Conservation (phyloP, 2,797 vertebrate genomes). For the Glossophaga mutica region DNA sequence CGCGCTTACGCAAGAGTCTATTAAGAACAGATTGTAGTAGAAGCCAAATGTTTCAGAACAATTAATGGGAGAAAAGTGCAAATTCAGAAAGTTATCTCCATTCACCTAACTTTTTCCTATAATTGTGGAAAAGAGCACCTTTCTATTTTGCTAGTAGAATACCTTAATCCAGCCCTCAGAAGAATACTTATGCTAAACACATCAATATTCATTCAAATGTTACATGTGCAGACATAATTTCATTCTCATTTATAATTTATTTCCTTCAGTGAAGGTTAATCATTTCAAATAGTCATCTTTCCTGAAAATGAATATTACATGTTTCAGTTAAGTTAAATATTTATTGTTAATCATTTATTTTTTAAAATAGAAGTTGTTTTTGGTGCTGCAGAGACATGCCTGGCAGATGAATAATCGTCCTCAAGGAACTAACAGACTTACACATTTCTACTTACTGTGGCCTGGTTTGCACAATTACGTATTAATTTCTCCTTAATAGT, state of each 20-base stretch:
- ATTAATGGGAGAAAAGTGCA: background rate
- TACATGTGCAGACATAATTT: background rate
- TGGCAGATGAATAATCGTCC: background rate
- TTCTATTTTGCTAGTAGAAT: background rate
- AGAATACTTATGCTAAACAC: background rate
- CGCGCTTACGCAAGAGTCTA: background rate
- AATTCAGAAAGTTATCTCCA: background rate
- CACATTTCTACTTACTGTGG: background rate
- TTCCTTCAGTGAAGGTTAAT: background rate
- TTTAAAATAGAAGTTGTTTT: background rate
- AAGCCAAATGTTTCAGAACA: background rate
- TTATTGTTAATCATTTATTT: background rate
- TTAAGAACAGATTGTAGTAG: background rate
- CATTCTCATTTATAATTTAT: background rate
- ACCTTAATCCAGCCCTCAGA: background rate
- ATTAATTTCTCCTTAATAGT: background rate
- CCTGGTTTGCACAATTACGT: background rate
- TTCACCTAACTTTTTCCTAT: background rate
- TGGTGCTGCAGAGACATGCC: background rate
- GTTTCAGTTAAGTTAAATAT: background rate
- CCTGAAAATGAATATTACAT: conserved; percentile 4
- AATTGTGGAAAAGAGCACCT: background rate
- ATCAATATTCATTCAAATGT: background rate
- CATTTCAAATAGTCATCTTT: conserved; percentile 9
- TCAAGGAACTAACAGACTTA: background rate